Evolutionary conservation across 1,140 invertebrate species (phyloP).

Genomic region (Drosophila parabipectinata): DNA sequence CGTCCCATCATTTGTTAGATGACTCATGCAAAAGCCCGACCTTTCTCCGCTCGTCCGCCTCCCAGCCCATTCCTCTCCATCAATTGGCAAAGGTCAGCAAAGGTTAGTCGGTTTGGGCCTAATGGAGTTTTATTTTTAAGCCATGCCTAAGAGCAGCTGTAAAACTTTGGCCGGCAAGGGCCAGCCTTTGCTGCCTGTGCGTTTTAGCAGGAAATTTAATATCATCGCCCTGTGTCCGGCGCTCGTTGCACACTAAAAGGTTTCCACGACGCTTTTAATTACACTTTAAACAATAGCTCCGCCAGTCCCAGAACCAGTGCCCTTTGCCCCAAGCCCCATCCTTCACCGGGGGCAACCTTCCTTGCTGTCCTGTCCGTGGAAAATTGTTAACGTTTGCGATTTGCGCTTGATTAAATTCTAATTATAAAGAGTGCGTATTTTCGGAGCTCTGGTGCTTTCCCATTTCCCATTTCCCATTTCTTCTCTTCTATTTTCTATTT

Average conservation of each 20-base stretch:
- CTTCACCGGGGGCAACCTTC: constrained; percentile 33
- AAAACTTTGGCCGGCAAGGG: constrained; percentile 1
- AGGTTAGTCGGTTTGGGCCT: constrained; percentile 49
- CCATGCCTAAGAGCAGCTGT: constrained; percentile 41
- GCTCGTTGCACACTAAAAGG: constrained; percentile 66
- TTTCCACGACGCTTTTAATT: constrained; percentile 77
- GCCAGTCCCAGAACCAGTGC: too few relatives aligned
- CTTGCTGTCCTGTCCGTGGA: constrained; percentile 22
- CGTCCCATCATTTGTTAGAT: constrained; percentile 70
- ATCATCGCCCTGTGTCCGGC: constrained; percentile 42
- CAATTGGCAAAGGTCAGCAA: constrained; percentile 70
- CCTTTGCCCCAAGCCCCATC: constrained; percentile 4
- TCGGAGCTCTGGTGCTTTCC: constrained; percentile 2
- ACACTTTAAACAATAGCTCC: constrained; percentile 76
- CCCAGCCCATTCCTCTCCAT: constrained; percentile 27
- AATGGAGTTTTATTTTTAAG: constrained; percentile 67
- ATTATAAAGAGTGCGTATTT: constrained; percentile 82
- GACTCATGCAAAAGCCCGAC: constrained; percentile 65
- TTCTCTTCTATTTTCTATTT: constrained; percentile 7
- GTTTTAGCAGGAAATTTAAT: constrained; percentile 67
- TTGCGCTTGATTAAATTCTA: constrained; percentile 83
- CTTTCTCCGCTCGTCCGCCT: constrained; percentile 7
- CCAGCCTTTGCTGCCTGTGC: constrained; percentile 16
- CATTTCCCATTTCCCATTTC: not conserved
- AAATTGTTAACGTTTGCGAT: constrained; percentile 74